Evolutionary conservation across 1,140 invertebrate species (phyloP), one percentile per base, ranked within the genome.

Genomic region (Arctopsyche grandis): DNA sequence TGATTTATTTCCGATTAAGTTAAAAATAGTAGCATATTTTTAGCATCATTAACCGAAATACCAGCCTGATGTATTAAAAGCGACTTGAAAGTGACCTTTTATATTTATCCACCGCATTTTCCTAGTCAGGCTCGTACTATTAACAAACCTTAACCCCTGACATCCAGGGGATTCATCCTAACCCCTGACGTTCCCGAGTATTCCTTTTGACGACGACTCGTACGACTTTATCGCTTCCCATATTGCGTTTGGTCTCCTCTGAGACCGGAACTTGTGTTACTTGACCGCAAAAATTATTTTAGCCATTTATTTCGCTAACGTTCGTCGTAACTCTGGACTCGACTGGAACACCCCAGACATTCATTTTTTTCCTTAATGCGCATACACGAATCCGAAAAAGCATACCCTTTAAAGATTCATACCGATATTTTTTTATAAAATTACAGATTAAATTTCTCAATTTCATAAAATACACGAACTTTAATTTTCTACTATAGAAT

Each of bases 261-360:
- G 48, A 22, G 58, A 60, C 58, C 16, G 0, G 4, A 60, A 60
- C 58, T 60, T 22, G 21, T 22, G 21, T 60, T 16, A 60, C 21
- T 60, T 60, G 58, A 60, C 58, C 58, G 21, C 21, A 22, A 60
- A 60, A 60, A 60, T 60, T 60, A 60, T 60, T 60, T 60, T 16
- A 22, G 16, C 21, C 58, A 22, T 60, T 60, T 60, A 60, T 60
- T 60, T 60, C 58, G 9, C 3, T 60, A 22, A 22, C 21, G 58
- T 9, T 19, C 58, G 21, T 22, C 21, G 58, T 60, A 21, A 60
- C 19, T 60, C 16, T 60, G 10, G 1, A 1, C 29, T 7, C 29
- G 29, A 38, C 29, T 38, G 29, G 29, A 7, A 38, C 29, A 38
- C 29, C 48, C 48, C 12, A 52, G 48, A 52, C 48, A 10, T 52